Evolutionary conservation across 2,113 vertebrate genomes (phyloP), one percentile per base, ranked within the genome.

Genomic region (Chascanopsetta lugubris): DNA sequence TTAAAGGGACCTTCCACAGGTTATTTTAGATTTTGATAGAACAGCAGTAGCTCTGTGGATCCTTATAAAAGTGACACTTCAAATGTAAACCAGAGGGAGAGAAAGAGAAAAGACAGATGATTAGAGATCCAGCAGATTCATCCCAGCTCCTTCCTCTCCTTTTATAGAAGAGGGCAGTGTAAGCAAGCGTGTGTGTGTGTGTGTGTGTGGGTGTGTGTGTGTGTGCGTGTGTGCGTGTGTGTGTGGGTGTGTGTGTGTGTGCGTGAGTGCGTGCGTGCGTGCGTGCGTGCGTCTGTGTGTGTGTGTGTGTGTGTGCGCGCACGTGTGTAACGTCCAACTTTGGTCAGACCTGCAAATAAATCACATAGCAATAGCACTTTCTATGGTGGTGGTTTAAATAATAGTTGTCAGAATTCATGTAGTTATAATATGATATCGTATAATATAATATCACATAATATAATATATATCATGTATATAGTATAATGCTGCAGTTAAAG

Each of bases 121-220:
- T 55, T 13, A 18, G 29, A 71, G 47, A 18, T 42, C 53, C 29
- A 5, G 1, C 51, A 67, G 64, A 77, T 57, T 53, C 38, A 61
- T 21, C 26, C 0, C 21, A 66, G 47, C 55, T 59, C 70, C 42
- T 84, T 89, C 81, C 84, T 89, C 68, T 85, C 89, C 89, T 90
- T 92, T 84, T 91, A 89, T 91, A 91, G 90, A 79, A 69, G 45
- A 68, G 15, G 2, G 7, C 46, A 15, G 11, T 45, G 38, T 75
- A 75, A 85, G 77, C 69, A 64, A 1, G 4, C 34, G 63, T 20
- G 45, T 40, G 65, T 50, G 49, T 57, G 15, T 53, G 59, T 17
- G 48, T n/a, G n/a, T n/a, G 11, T 45, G 38, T 75, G 72, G 84
- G 77, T 66, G 61, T 1, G 4, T 42, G 63, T 20, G 45, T 40